Evolutionary conservation across 2,797 vertebrate species (phyloP).

Genomic region (Argya squamiceps): DNA sequence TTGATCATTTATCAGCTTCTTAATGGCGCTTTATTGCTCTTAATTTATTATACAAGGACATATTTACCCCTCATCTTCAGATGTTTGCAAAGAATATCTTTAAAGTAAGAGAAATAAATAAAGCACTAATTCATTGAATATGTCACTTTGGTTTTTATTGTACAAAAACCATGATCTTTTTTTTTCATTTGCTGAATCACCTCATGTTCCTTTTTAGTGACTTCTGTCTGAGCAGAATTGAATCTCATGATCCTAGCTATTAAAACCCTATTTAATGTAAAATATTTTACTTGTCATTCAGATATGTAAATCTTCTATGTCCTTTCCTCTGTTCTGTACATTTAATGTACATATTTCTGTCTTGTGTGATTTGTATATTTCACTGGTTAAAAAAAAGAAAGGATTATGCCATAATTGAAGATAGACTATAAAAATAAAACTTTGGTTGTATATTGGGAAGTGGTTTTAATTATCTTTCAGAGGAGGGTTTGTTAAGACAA

Average conservation of each 20-base stretch:
- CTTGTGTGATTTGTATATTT: constrained; percentile 85
- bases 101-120: constrained; percentile 72
- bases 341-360: constrained; percentile 86
- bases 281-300: constrained; percentile 81
- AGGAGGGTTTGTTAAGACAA: constrained; percentile 58
- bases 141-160: constrained; percentile 82
- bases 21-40: constrained; percentile 64
- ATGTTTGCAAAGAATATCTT: constrained; percentile 73
- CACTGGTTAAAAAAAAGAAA: constrained; percentile 75
- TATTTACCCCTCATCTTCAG: constrained; percentile 72
- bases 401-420: constrained; percentile 80
- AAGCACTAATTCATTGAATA: constrained; percentile 80
- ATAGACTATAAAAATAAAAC: constrained; percentile 85
- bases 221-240: constrained; percentile 74
- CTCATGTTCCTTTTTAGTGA: constrained; percentile 71
- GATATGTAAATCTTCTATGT: constrained; percentile 82
- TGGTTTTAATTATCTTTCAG: constrained; percentile 79
- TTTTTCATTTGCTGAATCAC: constrained; percentile 71
- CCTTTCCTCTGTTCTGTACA: constrained; percentile 80
- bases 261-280: constrained; percentile 86
- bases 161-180: constrained; percentile 72
- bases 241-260: constrained; percentile 77
- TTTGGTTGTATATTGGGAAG: constrained; percentile 82
- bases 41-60: constrained; percentile 80
- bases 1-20: constrained; percentile 48